Evolutionary conservation across 1,140 invertebrate genomes (phyloP), one percentile per base, ranked within the genome.

Genomic region (Drosophila hydei): DNA sequence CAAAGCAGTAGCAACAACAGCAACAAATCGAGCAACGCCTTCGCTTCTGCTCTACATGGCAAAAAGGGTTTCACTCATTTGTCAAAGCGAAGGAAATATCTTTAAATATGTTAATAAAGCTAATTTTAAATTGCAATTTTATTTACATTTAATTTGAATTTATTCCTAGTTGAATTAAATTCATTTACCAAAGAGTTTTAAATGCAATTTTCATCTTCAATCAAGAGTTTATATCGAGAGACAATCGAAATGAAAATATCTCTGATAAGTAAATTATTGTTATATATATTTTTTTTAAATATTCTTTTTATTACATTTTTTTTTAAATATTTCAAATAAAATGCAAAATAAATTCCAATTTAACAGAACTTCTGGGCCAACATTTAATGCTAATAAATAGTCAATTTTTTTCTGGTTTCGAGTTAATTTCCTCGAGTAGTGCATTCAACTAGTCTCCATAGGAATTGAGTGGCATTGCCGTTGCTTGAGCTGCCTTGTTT

Each of bases 1-100:
- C 47, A 33, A 18, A 19, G 16, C 27, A 33, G 42, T 50, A 67
- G 33, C 63, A 50, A 51, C 51, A 50, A 48, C 21, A 11, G 12
- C 30, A 33, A 33, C 38, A 14, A 42, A 42, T 42, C 25, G 36
- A 60, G 42, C 68, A 80, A 70, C 60, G 72, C 79, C 71, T 75
- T 68, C 40, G 42, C 36, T 47, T 74, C 65, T 74, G 58, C 64
- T 45, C 47, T 62, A 43, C 45, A 47, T n/a, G 21, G 6, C 27
- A 42, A 12, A 60, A 33, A 68, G 43, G 52, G 45, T 65, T 42
- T 14, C 61, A 63, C 42, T 21, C 16, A 23, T 56, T 14, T 25
- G 19, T 7, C 40, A 42, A 27, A 25, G 38, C 16, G 11, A 56
- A 56, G 14, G 12, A 4, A 27, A 43, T 9, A 18, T 7, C 11